Conservation (phyloP, 2,113 vertebrate genomes). For the Mus pahari region DNA sequence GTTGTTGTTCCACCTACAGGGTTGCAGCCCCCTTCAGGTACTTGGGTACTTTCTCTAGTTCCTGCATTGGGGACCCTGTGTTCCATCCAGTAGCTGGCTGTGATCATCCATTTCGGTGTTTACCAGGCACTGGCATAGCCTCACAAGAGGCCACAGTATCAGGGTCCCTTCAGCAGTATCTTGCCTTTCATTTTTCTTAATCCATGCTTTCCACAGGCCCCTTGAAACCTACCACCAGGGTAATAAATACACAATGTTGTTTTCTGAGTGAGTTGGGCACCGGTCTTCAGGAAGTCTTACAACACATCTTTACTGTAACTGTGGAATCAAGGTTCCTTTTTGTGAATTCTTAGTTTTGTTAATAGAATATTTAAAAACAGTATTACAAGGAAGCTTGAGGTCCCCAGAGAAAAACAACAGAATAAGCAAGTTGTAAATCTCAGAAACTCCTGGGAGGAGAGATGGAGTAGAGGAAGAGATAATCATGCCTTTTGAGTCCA, state of each 20-base stretch:
- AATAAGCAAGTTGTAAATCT: background rate
- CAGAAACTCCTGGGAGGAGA: background rate
- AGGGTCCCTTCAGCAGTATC: no score
- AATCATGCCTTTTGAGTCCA: background rate
- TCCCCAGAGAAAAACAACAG: background rate
- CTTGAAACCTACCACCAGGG: background rate
- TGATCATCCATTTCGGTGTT: no score
- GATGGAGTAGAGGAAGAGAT: background rate
- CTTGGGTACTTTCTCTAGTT: no score
- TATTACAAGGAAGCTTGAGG: background rate
- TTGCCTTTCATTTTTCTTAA: background rate
- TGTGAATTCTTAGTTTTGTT: background rate
- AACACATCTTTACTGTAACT: background rate
- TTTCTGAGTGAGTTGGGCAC: background rate
- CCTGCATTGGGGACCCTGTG: no score
- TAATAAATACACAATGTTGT: fast-evolving
- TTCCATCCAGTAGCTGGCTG: no score
- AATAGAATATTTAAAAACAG: background rate
- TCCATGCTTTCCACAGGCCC: background rate
- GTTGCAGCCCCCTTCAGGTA: no score
- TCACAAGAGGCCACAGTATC: no score
- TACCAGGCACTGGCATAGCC: no score
- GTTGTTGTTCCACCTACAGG: no score
- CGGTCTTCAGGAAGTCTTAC: background rate
- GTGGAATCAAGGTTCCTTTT: background rate